Conservation (phyloP, 2,113 vertebrate species). For the Conger conger region DNA sequence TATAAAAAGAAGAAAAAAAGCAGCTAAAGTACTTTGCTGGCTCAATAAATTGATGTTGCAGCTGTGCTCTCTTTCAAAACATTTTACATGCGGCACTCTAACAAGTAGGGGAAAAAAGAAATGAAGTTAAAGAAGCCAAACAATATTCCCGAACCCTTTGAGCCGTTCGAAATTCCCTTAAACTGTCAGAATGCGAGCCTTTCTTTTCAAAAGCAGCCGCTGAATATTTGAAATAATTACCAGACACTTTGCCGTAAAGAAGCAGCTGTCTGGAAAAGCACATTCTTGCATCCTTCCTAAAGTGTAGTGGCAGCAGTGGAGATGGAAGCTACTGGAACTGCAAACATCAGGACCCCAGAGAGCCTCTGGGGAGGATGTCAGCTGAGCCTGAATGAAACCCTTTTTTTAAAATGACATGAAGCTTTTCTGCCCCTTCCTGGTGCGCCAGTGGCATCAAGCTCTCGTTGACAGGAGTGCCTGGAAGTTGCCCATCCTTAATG, state of each 20-base stretch:
- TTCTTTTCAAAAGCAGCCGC: constrained; percentile 24
- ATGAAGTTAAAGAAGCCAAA: constrained; percentile 16
- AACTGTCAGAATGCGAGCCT: constrained; percentile 46
- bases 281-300: constrained; percentile 42
- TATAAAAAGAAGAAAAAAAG: constrained; percentile 65
- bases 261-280: constrained; percentile 53
- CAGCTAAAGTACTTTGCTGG: constrained; percentile 54
- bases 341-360: constrained; percentile 43
- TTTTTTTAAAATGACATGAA: constrained; percentile 5
- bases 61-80: constrained; percentile 66
- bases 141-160: constrained; percentile 38
- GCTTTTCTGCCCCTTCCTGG: constrained; percentile 27
- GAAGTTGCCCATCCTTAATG: constrained; percentile 57
- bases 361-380: constrained; percentile 46
- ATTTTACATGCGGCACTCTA: constrained; percentile 60
- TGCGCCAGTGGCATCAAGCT: constrained; percentile 41
- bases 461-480: constrained; percentile 59
- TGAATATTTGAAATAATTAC: constrained; percentile 52
- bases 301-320: constrained; percentile 62
- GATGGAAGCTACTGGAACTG: constrained; percentile 62
- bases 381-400: constrained; percentile 32
- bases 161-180: constrained; percentile 44
- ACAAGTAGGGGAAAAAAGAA: constrained; percentile 56
- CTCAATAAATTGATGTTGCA: constrained; percentile 55
- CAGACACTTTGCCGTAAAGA: constrained; percentile 41